A percentile compares a stretch with the other conserved stretches of the same genome.
phyloP scores from a whole-genome alignment of 1,140 invertebrate genomes.

The Vanessa atalanta region DNA sequence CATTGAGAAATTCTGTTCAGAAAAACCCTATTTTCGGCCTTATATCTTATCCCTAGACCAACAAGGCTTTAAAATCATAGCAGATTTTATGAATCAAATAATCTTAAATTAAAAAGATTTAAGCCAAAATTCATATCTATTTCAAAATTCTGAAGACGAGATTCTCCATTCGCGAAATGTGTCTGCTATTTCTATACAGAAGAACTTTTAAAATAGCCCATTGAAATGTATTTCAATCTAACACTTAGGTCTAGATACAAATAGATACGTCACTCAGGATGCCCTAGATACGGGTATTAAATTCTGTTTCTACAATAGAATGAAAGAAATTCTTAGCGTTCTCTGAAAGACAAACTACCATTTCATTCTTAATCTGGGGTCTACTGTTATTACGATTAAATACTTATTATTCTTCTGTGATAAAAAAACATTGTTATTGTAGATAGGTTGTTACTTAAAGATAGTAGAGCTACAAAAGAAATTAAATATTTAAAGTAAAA shows the following conservation, averaged over 20 bases:
- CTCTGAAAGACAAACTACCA: not conserved
- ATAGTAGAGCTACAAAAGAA: no score
- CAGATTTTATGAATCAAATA: no score
- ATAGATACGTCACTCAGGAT: constrained; percentile 18
- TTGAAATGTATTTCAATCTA: not conserved
- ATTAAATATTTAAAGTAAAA: no score
- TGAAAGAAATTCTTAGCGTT: not conserved
- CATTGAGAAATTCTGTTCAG: no score
- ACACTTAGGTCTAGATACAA: constrained; percentile 4
- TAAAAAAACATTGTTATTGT: no score
- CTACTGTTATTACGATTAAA: not conserved
- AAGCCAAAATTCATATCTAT: not conserved
- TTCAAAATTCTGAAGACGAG: not conserved
- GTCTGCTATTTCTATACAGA: not conserved
- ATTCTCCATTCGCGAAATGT: not conserved
- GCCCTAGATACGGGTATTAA: constrained; percentile 14
- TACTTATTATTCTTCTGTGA: no score
- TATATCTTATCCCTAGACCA: no score
- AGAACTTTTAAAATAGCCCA: not conserved
- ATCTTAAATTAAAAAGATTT: no score
- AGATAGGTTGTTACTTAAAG: no score
- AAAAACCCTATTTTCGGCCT: no score
- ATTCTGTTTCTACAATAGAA: constrained; percentile 13
- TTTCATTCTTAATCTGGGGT: not conserved
- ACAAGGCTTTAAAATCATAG: no score